These are phyloP conservation scores for Arrhopalites spinosus DNA, from an alignment of 2,888 invertebrate species.

Conservation along the genomic window DNA sequence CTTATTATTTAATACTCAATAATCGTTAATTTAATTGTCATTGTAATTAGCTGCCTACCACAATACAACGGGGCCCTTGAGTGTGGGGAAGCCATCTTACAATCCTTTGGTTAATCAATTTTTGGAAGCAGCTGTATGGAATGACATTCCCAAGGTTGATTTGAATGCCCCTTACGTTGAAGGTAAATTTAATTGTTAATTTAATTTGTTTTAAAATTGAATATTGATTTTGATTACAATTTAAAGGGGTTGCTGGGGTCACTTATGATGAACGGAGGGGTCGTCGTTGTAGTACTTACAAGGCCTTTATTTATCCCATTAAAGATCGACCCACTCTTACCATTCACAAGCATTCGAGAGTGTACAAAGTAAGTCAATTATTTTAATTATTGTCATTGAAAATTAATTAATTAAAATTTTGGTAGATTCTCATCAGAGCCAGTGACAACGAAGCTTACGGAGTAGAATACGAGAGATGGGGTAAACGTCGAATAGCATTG, in stretches of 20 bases:
- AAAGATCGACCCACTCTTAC: constrained; percentile 45
- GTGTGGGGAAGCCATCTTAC: constrained; percentile 49
- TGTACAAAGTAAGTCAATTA: constrained; percentile 45
- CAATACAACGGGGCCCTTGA: constrained; percentile 45
- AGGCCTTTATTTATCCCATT: constrained; percentile 50
- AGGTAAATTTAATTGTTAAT: constrained; percentile 36
- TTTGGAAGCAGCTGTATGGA: constrained; percentile 51
- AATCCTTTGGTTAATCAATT: constrained; percentile 53
- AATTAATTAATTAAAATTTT: constrained; percentile 4
- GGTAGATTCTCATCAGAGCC: constrained; percentile 48
- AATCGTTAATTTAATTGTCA: not conserved
- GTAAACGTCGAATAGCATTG: constrained; percentile 43
- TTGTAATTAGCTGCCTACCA: constrained; percentile 45
- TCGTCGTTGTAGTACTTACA: constrained; percentile 49
- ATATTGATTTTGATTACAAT: not conserved
- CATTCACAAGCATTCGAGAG: constrained; percentile 49
- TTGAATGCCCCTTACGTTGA: constrained; percentile 49
- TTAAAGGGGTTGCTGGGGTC: constrained; percentile 49
- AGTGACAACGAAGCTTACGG: constrained; percentile 52
- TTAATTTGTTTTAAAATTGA: not conserved
- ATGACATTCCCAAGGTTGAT: constrained; percentile 51
- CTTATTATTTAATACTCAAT: not conserved
- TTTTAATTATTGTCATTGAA: not conserved
- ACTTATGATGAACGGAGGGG: constrained; percentile 50
- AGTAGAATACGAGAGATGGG: constrained; percentile 49